Base-by-base conservation (phyloP, 2,888 invertebrate genomes). In the Sesia bembeciformis region DNA sequence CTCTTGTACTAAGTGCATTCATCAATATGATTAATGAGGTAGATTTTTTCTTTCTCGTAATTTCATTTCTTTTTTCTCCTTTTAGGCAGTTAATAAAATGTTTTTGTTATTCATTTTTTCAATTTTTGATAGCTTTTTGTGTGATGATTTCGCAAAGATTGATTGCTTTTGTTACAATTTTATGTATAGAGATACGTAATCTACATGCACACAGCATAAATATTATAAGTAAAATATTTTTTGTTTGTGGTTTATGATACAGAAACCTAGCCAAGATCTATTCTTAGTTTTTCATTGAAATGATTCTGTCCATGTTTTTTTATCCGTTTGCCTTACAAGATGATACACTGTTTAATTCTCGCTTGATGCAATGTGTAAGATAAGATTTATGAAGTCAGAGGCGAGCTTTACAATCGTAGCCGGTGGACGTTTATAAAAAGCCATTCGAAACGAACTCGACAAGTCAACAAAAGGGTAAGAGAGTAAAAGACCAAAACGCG, bases 11-110 rank as follows among this genome's bases (percentile, higher is more conserved):
- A 72, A 76, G 71, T 78, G 77, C 78, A 79, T 81, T 79, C 80
- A 82, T 82, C 82, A 83, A 80, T 81, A 78, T 82, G 83, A 82
- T 82, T 83, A 80, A 83, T 83, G 80, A 69, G 70, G 56, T 61
- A 67, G 63, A 55, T 39, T 54, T 43, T 67, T 76, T 72, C 64
- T 70, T 74, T 76, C 63, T 67, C 67, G 68, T 74, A 75, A 76
- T 74, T 72, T 72, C 64, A 70, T 60, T 67, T 68, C 76, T 73
- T 76, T 70, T 66, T 65, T 65, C 65, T 66, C 66, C 70, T 72
- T 63, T 64, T 54, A 41, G 57, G 53, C 53, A 23, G 41, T 7
- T 39, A 46, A 46, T 46, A 46, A 23, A 52, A 52, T 40, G 7
- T 40, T 42, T 70, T 67, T 71, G 68, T 65, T 67, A 63, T 62